Evolutionary conservation across 2,888 invertebrate species (phyloP), one percentile per base, ranked within the genome.

Genomic region (Lepidochitona cinerea): DNA sequence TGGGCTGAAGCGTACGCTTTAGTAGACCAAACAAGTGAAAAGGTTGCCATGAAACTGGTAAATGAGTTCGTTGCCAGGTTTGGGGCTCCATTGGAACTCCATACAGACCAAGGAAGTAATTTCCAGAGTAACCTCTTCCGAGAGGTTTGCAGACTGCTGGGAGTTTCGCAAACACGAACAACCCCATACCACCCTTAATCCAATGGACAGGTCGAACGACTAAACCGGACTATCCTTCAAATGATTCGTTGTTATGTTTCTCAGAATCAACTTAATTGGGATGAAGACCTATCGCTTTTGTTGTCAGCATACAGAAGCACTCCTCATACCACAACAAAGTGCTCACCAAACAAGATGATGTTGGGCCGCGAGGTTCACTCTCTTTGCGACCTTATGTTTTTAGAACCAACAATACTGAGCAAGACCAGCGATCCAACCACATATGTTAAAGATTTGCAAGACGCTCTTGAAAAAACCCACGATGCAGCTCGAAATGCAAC

Each of bases 101-200:
- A 73, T 1, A 41, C 75, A 5, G 75, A 75, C 54, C 71, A 65
- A 33, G 68, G 71, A 7, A 53, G 59, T 37, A 65, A 75, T 32
- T 71, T 53, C 52, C 41, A 70, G 35, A 54, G 68, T 7, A 54
- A 73, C n/a, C 9, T 75, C 23, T 54, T 71, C 26, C 23, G 35
- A 68, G n/a, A 37, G n/a, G 67, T 75, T 5, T 75, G 64, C 41
- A 54, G 59, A 36, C 41, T 74, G n/a, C 71, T 32, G 74, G n/a
- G n/a, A n/a, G n/a, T n/a, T n/a, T n/a, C n/a, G n/a, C n/a, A n/a
- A n/a, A n/a, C n/a, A n/a, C n/a, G 67, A 26, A 59, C 59, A 41
- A 41, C 41, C 9, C 41, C 41, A 18, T 41, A 41, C 18, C 41
- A 41, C 41, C 41, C 41, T 9, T 41, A 9, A 9, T 41, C 41